Base-by-base conservation (phyloP, 2,888 invertebrate genomes). In the Synergus gifuensis region DNA sequence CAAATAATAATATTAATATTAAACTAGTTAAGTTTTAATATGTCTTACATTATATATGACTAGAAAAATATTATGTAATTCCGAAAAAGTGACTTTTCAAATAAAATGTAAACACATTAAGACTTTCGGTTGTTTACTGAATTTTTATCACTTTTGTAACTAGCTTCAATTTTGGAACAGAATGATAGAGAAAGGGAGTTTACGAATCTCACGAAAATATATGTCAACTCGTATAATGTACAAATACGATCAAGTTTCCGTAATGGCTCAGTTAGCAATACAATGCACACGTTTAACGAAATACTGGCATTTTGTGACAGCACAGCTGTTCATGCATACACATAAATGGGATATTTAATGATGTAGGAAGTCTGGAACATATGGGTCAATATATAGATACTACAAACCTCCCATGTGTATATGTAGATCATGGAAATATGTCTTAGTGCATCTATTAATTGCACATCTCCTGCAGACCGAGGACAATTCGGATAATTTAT, bases 331-430 rank as follows among this genome's bases (percentile, higher is more conserved):
- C 77, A 42, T 22, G 28, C 63, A 18, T 54, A 42, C 76, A 36
- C 36, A 36, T 69, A 60, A 79, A 76, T 60, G 40, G 44, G 36
- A 18, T 18, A 78, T 77, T 60, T 79, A 82, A 84, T 81, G 79
- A 83, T 79, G 77, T 82, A 83, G 84, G 83, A 85, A 87, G 84
- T 78, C 79, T 81, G 64, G 82, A 82, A 77, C 76, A 77, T 81
- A 81, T 79, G 79, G 81, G 81, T 85, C 83, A 84, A 85, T 87
- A 85, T 85, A 79, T 82, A 81, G 42, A 28, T 28, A 28, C 28
- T 3, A 28, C 28, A 28, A 28, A 28, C 28, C 76, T 77, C 66
- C 64, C n/a, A 4, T 22, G 22, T 60, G 4, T 60, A 18, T n/a
- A 54, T 4, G 60, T 60, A 3, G 18, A 12, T 60, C 22, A 60